These are phyloP conservation scores for Melipona bicolor DNA, from an alignment of 2,888 invertebrate genomes.

Conservation along the genomic window DNA sequence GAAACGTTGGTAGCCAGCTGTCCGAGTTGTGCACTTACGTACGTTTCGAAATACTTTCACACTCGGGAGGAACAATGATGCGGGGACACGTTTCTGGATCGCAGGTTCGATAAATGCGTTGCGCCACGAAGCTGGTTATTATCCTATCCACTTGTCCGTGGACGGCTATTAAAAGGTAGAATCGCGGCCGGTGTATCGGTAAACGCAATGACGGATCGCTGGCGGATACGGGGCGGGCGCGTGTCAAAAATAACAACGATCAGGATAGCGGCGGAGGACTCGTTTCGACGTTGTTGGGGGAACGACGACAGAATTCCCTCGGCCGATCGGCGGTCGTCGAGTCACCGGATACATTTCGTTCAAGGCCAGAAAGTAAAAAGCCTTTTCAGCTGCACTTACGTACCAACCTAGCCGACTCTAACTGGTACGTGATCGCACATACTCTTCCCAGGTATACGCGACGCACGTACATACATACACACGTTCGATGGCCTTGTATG, in stretches of 20 bases:
- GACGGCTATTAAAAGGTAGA: constrained; percentile 31
- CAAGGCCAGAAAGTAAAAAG: constrained; percentile 83
- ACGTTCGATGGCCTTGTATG: constrained; percentile 57
- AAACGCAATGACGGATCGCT: constrained; percentile 23
- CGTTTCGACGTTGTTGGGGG: constrained; percentile 41
- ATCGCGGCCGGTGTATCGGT: constrained; percentile 28
- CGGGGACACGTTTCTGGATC: constrained; percentile 27
- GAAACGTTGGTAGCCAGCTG: not conserved
- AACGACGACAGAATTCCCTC: constrained; percentile 59
- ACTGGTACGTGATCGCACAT: constrained; percentile 68
- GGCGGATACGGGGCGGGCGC: not conserved
- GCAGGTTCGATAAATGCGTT: constrained; percentile 12
- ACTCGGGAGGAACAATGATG: constrained; percentile 29
- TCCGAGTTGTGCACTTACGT: not conserved
- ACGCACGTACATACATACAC: constrained; percentile 59
- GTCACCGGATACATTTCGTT: constrained; percentile 83
- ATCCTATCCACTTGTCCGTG: constrained; percentile 36
- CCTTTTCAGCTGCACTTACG: constrained; percentile 81
- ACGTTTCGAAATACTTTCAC: constrained; percentile 35
- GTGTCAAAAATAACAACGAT: constrained; percentile 58
- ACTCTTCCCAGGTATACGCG: constrained; percentile 74
- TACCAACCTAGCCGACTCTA: constrained; percentile 71
- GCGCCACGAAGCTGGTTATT: constrained; percentile 30
- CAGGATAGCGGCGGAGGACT: constrained; percentile 49
- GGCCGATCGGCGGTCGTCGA: constrained; percentile 67